Evolutionary conservation across 30 jellyfish, hydroid and myxozoan genomes (phyloP), one percentile per base, ranked within the genome.

Genomic region (Chrysaora quinquecirrha): DNA sequence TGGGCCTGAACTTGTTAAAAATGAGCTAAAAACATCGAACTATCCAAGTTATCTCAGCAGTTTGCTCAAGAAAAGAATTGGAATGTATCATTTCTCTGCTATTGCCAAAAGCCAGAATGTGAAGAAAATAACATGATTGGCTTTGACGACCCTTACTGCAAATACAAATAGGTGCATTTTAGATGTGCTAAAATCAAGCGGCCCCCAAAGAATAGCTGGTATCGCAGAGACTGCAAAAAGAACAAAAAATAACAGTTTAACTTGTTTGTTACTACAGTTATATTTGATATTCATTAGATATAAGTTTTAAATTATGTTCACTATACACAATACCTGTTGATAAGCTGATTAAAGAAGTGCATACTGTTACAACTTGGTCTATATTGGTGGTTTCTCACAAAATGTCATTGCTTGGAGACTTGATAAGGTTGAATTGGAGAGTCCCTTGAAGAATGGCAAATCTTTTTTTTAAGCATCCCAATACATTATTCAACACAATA

Each of bases 101-200:
- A 56, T 29, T 76, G 88, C 82, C 88, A 76, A 30, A 28, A 76
- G 82, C 88, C 88, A n/a, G 21, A 76, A n/a, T 19, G 56, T 11
- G 88, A 76, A 33, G 63, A 38, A 21, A 85, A 76, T 16, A 33
- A 52, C 30, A 52, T 76, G 88, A 65, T 52, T 23, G 88, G 88
- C 25, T 76, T 86, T 60, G 88, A 76, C 83, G 56, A 76, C 63
- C 65, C 88, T 34, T 4, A 56, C 66, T 76, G 88, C 34, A 54
- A 50, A 24, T 76, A 22, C 34, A 61, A 76, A 38, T 76, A 85
- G 88, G 56, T 76, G 16, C 88, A 76, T 33, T 76, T 34, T 35
- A 61, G 56, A 61, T 76, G 88, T 60, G 82, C 88, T 2, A 29
- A 58, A 61, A 76, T 76, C 1, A 76, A 52, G 32, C 54, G 25